Conservation (phyloP, 2,888 invertebrate genomes). For the Cephus spinipes region DNA sequence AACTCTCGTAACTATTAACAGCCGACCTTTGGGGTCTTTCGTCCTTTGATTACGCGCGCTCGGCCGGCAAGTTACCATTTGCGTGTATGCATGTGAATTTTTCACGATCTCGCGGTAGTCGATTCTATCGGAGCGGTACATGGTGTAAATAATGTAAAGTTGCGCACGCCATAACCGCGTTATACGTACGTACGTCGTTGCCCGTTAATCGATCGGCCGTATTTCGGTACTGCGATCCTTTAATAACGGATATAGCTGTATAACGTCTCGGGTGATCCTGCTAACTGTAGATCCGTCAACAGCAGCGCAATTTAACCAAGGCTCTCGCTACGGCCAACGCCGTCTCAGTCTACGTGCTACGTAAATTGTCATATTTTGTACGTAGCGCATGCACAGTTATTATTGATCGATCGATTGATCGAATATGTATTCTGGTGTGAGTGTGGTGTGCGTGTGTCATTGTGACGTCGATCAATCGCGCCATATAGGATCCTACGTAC, state of each 20-base stretch:
- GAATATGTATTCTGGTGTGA: neutral
- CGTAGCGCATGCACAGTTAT: neutral
- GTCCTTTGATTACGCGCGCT: neutral
- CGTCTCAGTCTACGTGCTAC: neutral
- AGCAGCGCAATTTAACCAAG: neutral
- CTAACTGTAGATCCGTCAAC: neutral
- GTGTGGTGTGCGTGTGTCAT: neutral
- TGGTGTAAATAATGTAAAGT: conserved; percentile 5
- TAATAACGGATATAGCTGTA: neutral
- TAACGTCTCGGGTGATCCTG: neutral
- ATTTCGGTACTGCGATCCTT: neutral
- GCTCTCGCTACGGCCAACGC: too few species aligned
- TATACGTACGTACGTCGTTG: neutral
- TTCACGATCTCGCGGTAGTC: neutral
- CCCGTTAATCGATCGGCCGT: neutral
- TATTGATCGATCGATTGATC: neutral
- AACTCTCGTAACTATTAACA: neutral
- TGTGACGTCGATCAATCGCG: neutral
- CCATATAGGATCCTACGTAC: too few species aligned
- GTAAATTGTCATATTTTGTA: neutral
- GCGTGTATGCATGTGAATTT: neutral
- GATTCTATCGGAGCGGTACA: neutral
- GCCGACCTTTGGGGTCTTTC: neutral
- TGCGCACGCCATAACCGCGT: conserved; percentile 2
- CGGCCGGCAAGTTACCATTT: neutral